Evolutionary conservation across 1,140 invertebrate genomes (phyloP), one percentile per base, ranked within the genome.

Genomic region (Hypsibius dujardini): DNA sequence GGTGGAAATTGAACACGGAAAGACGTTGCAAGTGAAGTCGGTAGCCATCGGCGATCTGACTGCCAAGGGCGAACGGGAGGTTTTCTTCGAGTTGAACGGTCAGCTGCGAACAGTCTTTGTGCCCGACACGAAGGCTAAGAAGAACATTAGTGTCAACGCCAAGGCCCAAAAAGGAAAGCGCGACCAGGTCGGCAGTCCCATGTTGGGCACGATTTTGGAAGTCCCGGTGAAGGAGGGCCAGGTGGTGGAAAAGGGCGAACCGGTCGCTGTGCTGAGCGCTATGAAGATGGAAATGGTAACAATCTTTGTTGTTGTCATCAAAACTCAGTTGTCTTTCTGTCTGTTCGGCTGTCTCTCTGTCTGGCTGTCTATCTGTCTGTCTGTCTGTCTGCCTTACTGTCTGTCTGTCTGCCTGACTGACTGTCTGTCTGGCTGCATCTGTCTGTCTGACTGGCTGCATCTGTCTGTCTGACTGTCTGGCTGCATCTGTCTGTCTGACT

Each of bases 211-310:
- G 7, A 88, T 98, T 0, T 87, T 94, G 73, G 90, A 89, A 79
- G 84, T 83, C 67, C 72, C 77, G 60, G 92, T 98, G 0, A 90
- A 95, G 76, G 88, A 80, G 67, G 84, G 84, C 1, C 90, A 94
- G 74, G 86, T 84, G 69, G 90, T 98, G 0, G 88, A 92, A 76
- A 96, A 97, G 79, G 94, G 94, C 1, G 87, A 89, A 72, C 86
- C 93, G 0, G 82, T 99, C 46, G 85, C 97, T 1, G 92, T 98
- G 1, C 81, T 99, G 0, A 95, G 92, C 3, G 96, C 96, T 2
- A 99, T 99, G 96, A 99, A 99, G 81, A 98, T 98, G 95, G 95
- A 98, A 80, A 98, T 98, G 88, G 88, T n/a, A n/a, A n/a, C n/a
- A n/a, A n/a, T n/a, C n/a, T n/a, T n/a, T n/a, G n/a, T n/a, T n/a